Evolutionary conservation across 2,113 vertebrate species (phyloP).

Genomic region (Melanerpes formicivorus): DNA sequence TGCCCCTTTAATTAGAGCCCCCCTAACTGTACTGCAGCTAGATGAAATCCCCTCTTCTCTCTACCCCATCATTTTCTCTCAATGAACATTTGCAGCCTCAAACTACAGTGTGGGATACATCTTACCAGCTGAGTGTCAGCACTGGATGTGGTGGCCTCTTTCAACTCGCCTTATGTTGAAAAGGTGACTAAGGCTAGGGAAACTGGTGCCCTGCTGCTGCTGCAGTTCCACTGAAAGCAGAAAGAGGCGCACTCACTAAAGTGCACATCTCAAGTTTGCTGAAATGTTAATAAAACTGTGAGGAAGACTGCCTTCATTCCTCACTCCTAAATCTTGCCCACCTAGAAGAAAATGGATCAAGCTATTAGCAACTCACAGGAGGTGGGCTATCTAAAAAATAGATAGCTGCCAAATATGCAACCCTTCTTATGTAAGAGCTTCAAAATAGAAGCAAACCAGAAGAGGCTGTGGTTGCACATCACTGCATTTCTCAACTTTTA

Average conservation of each 20-base stretch:
- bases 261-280: fast-evolving
- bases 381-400: neutral
- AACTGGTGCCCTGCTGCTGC: neutral
- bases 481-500: neutral
- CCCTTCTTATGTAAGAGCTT: neutral
- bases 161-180: neutral
- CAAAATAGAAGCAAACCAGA: neutral
- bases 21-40: neutral
- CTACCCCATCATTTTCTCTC: neutral
- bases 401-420: neutral
- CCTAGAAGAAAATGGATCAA: neutral
- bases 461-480: neutral
- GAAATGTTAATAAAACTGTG: neutral
- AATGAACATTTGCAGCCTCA: neutral
- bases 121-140: neutral
- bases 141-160: neutral
- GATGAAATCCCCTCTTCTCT: neutral
- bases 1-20: neutral
- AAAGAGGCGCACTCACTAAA: neutral
- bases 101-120: neutral
- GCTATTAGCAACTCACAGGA: neutral
- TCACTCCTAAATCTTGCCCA: neutral
- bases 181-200: neutral
- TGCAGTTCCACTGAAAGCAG: neutral
- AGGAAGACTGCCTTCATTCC: neutral